Evolutionary conservation across 1,140 invertebrate species (phyloP), one percentile per base, ranked within the genome.

Genomic region (Ostrea edulis): DNA sequence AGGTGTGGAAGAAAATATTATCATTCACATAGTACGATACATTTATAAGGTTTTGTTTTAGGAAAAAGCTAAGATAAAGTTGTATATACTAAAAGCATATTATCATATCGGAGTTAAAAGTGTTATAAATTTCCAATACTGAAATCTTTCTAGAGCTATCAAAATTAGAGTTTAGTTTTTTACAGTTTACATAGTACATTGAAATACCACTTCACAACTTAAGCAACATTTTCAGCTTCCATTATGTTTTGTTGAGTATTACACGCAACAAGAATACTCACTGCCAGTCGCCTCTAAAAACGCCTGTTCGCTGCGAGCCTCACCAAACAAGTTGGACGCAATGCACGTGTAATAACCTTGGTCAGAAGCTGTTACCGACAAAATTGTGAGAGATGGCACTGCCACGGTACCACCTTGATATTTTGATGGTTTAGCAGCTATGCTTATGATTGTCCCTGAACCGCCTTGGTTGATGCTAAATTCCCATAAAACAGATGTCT

Each of bases 221-320:
- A 77, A 77, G 68, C 68, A 77, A 14, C 35, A 77, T 77, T 62
- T 62, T 77, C 68, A 77, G 68, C 29, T 29, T 77, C 25, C 68
- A 77, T 35, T 77, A 77, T 77, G 68, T 77, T 25, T 9, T 29
- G 68, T 12, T 77, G 22, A 77, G 82, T 22, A 35, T 53, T 81
- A 81, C 71, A 83, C 22, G 14, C 52, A 83, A 51, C 17, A 53
- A 14, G 44, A 14, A 22, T 35, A 86, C 88, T 71, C 86, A 89
- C 88, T 86, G 86, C 88, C 88, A 68, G 85, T 82, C 55, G 86
- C 88, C 68, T 86, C 83, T 85, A 89, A 77, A 65, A 86, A 89
- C n/a, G 85, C 86, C 85, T 89, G 85, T 51, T 68, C 58, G 29
- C 85, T 84, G 44, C 83, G 85, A 54, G 85, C 88, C 14, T 85